Percentiles rank a stretch among this genome's conserved stretches.
These are phyloP conservation scores for Drosophila ochracea DNA, from an alignment of 2,888 invertebrate genomes.

Conservation along the genomic window DNA sequence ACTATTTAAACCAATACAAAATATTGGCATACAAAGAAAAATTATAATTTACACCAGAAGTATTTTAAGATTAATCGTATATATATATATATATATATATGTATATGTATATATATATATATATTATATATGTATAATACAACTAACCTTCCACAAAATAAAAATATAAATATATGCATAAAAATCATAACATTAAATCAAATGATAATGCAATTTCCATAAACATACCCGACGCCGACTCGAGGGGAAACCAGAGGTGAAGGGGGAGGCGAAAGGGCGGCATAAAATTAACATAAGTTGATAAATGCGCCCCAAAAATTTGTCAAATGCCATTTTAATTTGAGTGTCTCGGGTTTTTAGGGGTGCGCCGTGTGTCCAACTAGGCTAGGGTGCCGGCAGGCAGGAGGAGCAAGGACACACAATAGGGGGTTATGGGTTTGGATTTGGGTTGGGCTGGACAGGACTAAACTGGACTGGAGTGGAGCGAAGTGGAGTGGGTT, in stretches of 20 bases:
- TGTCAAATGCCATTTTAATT: slow-evolving; percentile 76
- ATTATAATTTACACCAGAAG: not conserved
- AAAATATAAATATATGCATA: not conserved
- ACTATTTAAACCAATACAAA: not conserved
- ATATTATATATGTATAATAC: not conserved
- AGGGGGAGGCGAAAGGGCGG: slow-evolving; percentile 1
- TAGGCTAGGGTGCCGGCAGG: not conserved
- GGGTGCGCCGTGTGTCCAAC: slow-evolving; percentile 49
- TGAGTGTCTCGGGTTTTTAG: slow-evolving; percentile 46
- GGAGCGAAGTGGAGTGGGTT: slow-evolving; percentile 8
- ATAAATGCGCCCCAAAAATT: slow-evolving; percentile 71
- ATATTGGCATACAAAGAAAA: not conserved
- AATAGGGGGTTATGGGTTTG: not conserved
- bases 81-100: not conserved
- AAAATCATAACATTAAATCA: slow-evolving; percentile 56
- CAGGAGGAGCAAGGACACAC: not conserved
- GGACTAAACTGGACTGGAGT: not conserved
- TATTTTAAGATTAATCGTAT: not conserved
- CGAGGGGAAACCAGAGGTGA: not conserved
- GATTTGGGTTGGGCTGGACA: not conserved
- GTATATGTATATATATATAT: too few relatives aligned
- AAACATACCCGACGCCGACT: slow-evolving; percentile 11
- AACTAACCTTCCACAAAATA: not conserved
- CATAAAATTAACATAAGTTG: slow-evolving; percentile 69
- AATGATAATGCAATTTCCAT: slow-evolving; percentile 50